Evolutionary conservation across 2,888 invertebrate genomes (phyloP), one percentile per base, ranked within the genome.

Genomic region (Craniophora ligustri): DNA sequence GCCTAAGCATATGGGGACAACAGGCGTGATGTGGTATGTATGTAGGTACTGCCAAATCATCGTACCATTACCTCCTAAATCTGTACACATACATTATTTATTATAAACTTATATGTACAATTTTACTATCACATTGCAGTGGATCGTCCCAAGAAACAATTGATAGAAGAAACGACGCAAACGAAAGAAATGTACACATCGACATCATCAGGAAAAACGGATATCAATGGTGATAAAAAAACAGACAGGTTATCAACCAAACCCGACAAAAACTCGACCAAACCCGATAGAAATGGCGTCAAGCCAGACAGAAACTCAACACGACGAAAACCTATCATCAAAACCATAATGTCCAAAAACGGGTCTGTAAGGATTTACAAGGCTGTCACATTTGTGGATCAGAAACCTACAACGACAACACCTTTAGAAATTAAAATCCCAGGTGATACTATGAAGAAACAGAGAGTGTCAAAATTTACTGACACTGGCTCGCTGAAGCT

Each of bases 331-430:
- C 84, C 85, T 0, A 62, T 85, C 0, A 82, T 87, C 0, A 84
- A 79, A 64, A 87, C 88, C 0, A 67, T 84, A 0, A 75, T 65
- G 2, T 66, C 81, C 0, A 83, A 75, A 45, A 72, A 72, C n/a
- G 79, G 79, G 2, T 26, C 58, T 0, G 48, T 67, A 0, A 79
- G 71, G 54, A 50, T 79, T 0, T 87, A 75, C 51, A 90, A 89
- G 73, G 81, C 87, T 0, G 87, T 90, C 0, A 82, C 85, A 0
- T 88, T 89, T 44, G 78, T 78, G 0, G 86, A 88, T 3, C 63
- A 76, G 2, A 81, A 75, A 47, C 42, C 53, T 0, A 64, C 71
- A 10, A 45, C 58, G 0, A 62, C 63, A 0, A 62, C 63, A 0
- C 67, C 74, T 0, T 47, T 86, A 11, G 64, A 84, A 41, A 84